These are phyloP conservation scores for Aphis gossypii DNA, from an alignment of 1,140 invertebrate species.

Conservation along the genomic window DNA sequence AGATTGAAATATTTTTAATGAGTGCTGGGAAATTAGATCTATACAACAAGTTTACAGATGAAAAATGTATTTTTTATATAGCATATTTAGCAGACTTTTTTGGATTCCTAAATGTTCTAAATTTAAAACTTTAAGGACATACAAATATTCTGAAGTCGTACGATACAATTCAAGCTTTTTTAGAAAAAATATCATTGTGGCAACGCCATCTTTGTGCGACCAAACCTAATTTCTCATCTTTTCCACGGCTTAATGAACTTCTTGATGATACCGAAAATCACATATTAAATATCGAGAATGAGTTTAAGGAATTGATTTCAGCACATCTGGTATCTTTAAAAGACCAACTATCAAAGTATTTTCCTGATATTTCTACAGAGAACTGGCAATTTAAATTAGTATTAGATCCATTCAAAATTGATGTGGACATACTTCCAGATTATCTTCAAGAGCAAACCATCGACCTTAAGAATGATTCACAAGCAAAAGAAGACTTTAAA, in stretches of 20 bases:
- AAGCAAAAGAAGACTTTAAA: slow-evolving; percentile 25
- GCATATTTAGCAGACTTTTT: slow-evolving; percentile 24
- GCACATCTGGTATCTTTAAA: slow-evolving; percentile 54
- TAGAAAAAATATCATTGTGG: slow-evolving; percentile 33
- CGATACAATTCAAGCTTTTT: slow-evolving; percentile 29
- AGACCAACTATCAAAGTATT: slow-evolving; percentile 52
- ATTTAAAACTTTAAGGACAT: background rate
- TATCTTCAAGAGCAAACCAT: slow-evolving; percentile 47
- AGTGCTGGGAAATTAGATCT: slow-evolving; percentile 17
- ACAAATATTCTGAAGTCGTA: slow-evolving; percentile 27
- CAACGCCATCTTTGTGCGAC: slow-evolving; percentile 20
- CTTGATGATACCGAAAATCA: slow-evolving; percentile 38
- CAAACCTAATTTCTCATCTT: slow-evolving; percentile 52
- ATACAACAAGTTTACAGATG: slow-evolving; percentile 14
- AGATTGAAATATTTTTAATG: slow-evolving; percentile 52
- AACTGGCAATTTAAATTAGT: slow-evolving; percentile 37
- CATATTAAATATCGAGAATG: slow-evolving; percentile 44
- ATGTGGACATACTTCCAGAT: slow-evolving; percentile 49
- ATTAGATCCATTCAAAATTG: slow-evolving; percentile 50
- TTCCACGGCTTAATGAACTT: slow-evolving; percentile 43
- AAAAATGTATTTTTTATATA: slow-evolving; percentile 35
- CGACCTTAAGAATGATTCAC: slow-evolving; percentile 30
- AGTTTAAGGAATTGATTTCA: slow-evolving; percentile 45
- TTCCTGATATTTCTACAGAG: slow-evolving; percentile 43
- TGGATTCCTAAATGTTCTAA: slow-evolving; percentile 16